Percentiles rank a stretch among this genome's conserved stretches.
Evolutionary conservation across 1,140 invertebrate genomes (phyloP).

Genomic region (Lucilia sericata): DNA sequence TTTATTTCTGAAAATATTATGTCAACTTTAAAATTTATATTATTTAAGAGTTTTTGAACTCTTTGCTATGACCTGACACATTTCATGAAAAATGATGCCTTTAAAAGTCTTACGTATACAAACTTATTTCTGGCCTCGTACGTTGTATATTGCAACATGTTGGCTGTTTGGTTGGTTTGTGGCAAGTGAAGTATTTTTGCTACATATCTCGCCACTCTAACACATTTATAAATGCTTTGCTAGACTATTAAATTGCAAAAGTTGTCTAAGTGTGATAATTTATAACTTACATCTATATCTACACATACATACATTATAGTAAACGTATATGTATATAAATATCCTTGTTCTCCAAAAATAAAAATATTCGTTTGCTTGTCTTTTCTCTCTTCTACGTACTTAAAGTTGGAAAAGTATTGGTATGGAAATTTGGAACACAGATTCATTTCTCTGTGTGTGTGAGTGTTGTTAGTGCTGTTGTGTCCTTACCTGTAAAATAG

Average conservation of each 20-base stretch:
- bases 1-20: too few species aligned
- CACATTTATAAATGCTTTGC: conserved; percentile 29
- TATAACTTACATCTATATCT: neutral
- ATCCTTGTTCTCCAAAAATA: too few species aligned
- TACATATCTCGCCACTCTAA: conserved; percentile 10
- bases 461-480: too few species aligned
- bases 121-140: too few species aligned
- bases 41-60: neutral
- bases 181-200: conserved; percentile 1
- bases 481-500: too few species aligned
- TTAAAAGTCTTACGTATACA: neutral
- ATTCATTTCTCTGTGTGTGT: too few species aligned
- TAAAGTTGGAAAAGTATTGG: too few species aligned
- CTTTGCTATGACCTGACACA: neutral
- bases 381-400: too few species aligned
- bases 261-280: conserved; percentile 20
- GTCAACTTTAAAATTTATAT: neutral
- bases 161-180: neutral
- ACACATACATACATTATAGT: neutral
- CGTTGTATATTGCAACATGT: neutral
- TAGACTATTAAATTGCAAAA: conserved; percentile 29
- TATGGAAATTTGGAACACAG: too few species aligned
- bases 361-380: too few species aligned
- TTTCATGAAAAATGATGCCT: conserved; percentile 20
- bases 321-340: too few species aligned